These are phyloP conservation scores for Lycia hirtaria DNA, from an alignment of 2,888 invertebrate species.

Conservation along the genomic window DNA sequence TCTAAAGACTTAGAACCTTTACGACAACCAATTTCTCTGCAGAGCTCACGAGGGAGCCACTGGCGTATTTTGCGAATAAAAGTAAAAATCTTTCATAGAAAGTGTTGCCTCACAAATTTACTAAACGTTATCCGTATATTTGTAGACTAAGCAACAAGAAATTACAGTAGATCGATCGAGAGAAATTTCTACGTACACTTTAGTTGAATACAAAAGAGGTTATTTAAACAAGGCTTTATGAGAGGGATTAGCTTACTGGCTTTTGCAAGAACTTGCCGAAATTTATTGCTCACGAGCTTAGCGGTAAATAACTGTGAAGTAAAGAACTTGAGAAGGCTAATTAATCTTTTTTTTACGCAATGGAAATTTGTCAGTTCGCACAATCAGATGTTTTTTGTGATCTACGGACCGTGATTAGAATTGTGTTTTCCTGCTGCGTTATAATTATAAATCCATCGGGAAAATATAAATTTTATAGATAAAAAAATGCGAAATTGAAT, in stretches of 20 bases:
- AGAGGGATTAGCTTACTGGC: neutral
- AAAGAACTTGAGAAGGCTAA: no score
- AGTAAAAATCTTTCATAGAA: neutral
- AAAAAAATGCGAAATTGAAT: no score
- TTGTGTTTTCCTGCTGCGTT: no score
- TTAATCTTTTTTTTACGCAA: no score
- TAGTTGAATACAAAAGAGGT: slow-evolving; percentile 2
- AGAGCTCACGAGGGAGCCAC: neutral
- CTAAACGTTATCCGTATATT: neutral
- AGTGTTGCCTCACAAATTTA: no score
- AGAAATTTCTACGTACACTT: neutral
- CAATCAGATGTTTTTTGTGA: no score
- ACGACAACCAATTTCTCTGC: neutral
- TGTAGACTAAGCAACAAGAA: neutral
- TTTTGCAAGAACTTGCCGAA: neutral
- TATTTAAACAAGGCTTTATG: slow-evolving; percentile 7
- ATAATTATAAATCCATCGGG: no score
- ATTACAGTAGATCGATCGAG: neutral
- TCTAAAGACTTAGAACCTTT: slow-evolving; percentile 2
- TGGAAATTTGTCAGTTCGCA: no score
- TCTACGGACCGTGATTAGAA: no score
- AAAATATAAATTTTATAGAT: no score
- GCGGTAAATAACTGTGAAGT: no score
- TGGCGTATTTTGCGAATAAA: neutral
- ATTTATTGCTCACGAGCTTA: neutral